Percentiles rank a stretch among this genome's conserved stretches.
Conservation (phyloP, 2,113 vertebrate genomes). For the Boulengeromyrus knoepffleri region DNA sequence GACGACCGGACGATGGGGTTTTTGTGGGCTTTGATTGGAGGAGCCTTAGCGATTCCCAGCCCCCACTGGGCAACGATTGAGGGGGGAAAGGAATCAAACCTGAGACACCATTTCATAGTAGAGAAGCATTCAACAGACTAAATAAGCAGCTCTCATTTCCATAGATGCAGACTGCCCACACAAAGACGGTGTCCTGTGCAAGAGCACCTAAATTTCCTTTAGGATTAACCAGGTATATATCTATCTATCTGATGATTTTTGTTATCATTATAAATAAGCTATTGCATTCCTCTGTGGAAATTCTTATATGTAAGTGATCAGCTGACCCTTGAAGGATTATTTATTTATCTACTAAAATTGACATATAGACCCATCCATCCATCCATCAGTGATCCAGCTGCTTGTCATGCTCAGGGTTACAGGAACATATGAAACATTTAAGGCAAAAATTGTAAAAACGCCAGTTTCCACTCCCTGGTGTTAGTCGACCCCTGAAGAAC, state of each 20-base stretch:
- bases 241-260: background rate
- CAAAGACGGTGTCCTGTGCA: background rate
- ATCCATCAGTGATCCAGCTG: background rate
- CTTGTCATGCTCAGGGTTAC: background rate
- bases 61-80: constrained; percentile 27
- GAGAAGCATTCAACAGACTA: background rate
- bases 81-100: constrained; percentile 32
- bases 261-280: constrained; percentile 28
- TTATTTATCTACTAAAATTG: background rate
- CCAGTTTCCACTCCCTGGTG: background rate
- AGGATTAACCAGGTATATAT: no score
- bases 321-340: background rate
- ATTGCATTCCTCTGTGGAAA: background rate
- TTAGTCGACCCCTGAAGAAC: background rate
- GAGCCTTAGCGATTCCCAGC: constrained; percentile 29
- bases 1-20: constrained; percentile 47
- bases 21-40: constrained; percentile 52
- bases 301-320: background rate
- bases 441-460: background rate
- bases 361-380: background rate
- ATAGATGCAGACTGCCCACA: constrained; percentile 25
- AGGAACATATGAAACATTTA: background rate
- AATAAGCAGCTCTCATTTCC: background rate
- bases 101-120: constrained; percentile 26
- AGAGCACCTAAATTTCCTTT: no score